Evolutionary conservation across 2,888 invertebrate species (phyloP).

Genomic region (Eupithecia centaureata): DNA sequence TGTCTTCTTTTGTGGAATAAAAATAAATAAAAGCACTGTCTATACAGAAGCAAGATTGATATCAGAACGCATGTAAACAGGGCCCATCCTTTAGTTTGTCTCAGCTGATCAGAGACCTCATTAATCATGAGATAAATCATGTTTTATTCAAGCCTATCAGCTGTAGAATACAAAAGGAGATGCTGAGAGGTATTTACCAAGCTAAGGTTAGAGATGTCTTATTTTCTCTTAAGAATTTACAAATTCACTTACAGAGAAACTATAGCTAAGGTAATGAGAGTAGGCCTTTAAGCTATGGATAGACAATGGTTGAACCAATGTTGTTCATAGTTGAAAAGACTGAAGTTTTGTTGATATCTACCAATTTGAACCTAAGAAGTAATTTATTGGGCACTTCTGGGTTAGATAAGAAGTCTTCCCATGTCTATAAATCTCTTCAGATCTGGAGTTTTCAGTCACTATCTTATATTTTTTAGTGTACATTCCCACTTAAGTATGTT

Average conservation of each 20-base stretch:
- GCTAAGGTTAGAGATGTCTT: neutral
- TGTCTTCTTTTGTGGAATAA: too few relatives aligned
- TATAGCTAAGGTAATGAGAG: too few relatives aligned
- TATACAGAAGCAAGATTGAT: constrained; percentile 27
- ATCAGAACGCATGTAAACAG: constrained; percentile 31
- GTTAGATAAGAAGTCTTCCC: too few relatives aligned
- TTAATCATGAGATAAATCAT: constrained; percentile 30
- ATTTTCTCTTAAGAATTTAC: too few relatives aligned
- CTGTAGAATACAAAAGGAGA: constrained; percentile 6
- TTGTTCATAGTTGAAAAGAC: neutral
- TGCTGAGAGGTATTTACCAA: neutral
- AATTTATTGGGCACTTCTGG: neutral
- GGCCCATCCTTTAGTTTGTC: constrained; percentile 30
- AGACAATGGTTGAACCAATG: neutral
- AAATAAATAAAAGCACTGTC: neutral
- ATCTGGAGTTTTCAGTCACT: too few relatives aligned
- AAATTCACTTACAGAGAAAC: too few relatives aligned
- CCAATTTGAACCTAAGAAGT: neutral
- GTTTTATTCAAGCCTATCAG: constrained; percentile 17
- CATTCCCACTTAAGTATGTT: too few relatives aligned
- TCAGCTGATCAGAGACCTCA: constrained; percentile 21
- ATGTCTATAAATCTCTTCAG: too few relatives aligned
- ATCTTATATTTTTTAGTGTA: too few relatives aligned
- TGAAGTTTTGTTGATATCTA: neutral
- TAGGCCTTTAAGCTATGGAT: too few relatives aligned